A percentile compares a stretch with the other conserved stretches of the same genome.
Conservation (phyloP, 2,797 vertebrate genomes). For the Trichosurus vulpecula region DNA sequence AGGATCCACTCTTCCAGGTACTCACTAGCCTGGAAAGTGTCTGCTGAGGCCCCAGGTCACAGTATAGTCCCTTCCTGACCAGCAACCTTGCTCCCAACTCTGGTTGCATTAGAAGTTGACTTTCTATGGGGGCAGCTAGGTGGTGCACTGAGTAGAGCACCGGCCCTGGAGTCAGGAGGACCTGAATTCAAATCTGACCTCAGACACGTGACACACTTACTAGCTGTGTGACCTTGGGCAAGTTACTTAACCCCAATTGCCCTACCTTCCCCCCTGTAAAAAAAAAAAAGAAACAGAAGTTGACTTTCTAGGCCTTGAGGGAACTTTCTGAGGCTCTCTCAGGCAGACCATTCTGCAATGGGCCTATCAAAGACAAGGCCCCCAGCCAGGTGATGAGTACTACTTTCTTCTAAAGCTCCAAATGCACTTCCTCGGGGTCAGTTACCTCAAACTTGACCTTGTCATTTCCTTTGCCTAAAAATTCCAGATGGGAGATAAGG, state of each 20-base stretch:
- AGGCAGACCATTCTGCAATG: background rate
- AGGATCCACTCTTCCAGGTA: accelerated
- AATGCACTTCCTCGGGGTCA: background rate
- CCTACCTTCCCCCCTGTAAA: too few relatives aligned
- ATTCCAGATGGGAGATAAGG: background rate
- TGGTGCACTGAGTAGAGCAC: too few relatives aligned
- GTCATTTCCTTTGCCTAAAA: background rate
- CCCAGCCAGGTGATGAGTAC: background rate
- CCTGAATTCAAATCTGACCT: too few relatives aligned
- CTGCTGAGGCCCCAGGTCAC: background rate
- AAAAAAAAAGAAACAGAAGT: too few relatives aligned
- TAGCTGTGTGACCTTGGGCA: too few relatives aligned
- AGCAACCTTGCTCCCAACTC: background rate
- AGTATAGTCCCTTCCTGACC: background rate
- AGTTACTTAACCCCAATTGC: too few relatives aligned
- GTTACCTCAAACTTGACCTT: background rate
- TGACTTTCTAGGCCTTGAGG: background rate
- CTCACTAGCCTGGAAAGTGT: background rate
- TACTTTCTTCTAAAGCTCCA: background rate
- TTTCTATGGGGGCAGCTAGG: too few relatives aligned
- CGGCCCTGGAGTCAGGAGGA: too few relatives aligned
- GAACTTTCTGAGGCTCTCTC: background rate
- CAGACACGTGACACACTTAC: too few relatives aligned
- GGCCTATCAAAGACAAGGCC: background rate
- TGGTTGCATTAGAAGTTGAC: background rate